Base-by-base conservation (phyloP, 1,140 invertebrate genomes). In the Papilio aristodemus region DNA sequence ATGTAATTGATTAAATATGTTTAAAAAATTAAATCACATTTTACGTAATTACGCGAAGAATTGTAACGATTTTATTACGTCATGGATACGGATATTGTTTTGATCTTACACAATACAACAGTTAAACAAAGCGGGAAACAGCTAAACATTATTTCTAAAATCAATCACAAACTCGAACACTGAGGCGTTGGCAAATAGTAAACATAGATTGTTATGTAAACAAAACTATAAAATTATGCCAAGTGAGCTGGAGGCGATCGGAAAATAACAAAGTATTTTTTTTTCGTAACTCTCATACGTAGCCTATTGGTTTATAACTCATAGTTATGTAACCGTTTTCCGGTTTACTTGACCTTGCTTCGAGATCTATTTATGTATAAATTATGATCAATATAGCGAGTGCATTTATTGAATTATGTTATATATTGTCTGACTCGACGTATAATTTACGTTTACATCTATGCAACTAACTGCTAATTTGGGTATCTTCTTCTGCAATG, bases 161-260 rank as follows among this genome's bases (percentile, higher is more conserved):
- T 54, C 19, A 25, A 54, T 54, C 19, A 54, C 10, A 50, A 50
- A 2, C 1, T 54, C 10, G 5, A 54, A 54, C 46, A 54, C 22
- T 54, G 17, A 46, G 19, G 10, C 14, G 43, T 46, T 46, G 41
- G 19, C 19, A 54, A 11, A 19, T 10, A 25, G 19, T 54, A 54
- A 54, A 54, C 19, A 54, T 22, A 2, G 0, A 54, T 22, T 54
- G 46, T 54, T 54, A 25, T 54, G 46, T 22, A 54, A 54, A 54
- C 46, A 54, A 9, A 54, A 54, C 46, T 22, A 54, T 54, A 54
- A 54, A 54, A 54, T 50, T 50, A 50, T 54, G 46, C 46, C 46
- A 25, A 54, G 19, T 13, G 3, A 14, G 19, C 17, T 46, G 10
- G 4, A 13, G 38, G 7, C 19, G 4, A 0, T 22, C 11, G 46